Conservation (phyloP, 1,140 invertebrate species). For the Rhynchophorus ferrugineus region DNA sequence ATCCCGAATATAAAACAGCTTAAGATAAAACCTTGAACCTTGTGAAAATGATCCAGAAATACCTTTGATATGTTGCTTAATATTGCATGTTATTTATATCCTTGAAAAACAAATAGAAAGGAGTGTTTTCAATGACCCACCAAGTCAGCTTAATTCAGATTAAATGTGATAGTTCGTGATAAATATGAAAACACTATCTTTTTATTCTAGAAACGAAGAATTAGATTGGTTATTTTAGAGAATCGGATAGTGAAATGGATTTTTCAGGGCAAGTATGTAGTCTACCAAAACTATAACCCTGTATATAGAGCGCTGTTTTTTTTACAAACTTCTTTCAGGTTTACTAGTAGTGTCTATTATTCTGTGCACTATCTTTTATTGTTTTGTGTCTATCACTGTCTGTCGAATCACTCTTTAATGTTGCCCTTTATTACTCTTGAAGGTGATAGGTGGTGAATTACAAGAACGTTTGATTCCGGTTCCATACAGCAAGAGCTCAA, state of each 20-base stretch:
- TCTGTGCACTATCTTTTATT: slow-evolving; percentile 40
- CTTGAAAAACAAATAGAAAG: slow-evolving; percentile 6
- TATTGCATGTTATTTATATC: slow-evolving; percentile 13
- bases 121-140: background rate
- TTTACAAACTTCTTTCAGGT: slow-evolving; percentile 29
- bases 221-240: background rate
- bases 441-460: slow-evolving; percentile 98
- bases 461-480: slow-evolving; percentile 98
- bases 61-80: slow-evolving; percentile 16
- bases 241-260: background rate
- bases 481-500: slow-evolving; percentile 98
- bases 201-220: background rate
- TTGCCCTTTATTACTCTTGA: slow-evolving; percentile 60
- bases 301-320: slow-evolving; percentile 30
- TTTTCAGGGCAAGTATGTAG: slow-evolving; percentile 19
- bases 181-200: slow-evolving; percentile 4
- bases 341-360: slow-evolving; percentile 40
- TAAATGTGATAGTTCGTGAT: background rate
- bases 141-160: too few species aligned
- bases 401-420: slow-evolving; percentile 42
- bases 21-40: slow-evolving; percentile 4
- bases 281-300: slow-evolving; percentile 18
- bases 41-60: slow-evolving; percentile 13
- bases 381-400: slow-evolving; percentile 39
- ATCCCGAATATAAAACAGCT: slow-evolving; percentile 6